Evolutionary conservation across 2,888 invertebrate genomes (phyloP).

Genomic region (Zonitis immaculata): DNA sequence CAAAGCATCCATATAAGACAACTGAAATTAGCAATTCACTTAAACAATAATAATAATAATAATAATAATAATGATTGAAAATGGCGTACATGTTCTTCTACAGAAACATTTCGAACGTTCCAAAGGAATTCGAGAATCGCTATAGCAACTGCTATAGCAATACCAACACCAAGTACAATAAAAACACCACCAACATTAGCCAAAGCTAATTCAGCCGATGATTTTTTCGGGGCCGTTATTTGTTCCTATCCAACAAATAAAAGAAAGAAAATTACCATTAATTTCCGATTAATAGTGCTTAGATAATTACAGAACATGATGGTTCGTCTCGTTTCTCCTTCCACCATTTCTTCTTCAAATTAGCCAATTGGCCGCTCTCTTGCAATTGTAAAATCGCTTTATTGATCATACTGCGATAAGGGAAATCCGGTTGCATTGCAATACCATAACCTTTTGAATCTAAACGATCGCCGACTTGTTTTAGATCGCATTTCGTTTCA

Average conservation of each 20-base stretch:
- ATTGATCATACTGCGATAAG: conserved; percentile 76
- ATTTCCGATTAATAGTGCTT: neutral
- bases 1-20: too few species aligned
- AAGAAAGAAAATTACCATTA: neutral
- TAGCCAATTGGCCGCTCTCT: conserved; percentile 76
- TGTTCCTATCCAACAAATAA: neutral
- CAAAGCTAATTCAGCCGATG: conserved; percentile 63
- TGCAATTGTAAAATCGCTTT: conserved; percentile 84
- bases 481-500: conserved; percentile 79
- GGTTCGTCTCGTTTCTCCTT: conserved; percentile 54
- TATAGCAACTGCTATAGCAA: conserved; percentile 64
- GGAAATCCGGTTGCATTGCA: conserved; percentile 78
- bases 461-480: conserved; percentile 72
- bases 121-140: conserved; percentile 80
- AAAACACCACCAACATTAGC: conserved; percentile 90
- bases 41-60: too few species aligned
- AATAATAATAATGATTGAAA: neutral
- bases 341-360: conserved; percentile 92
- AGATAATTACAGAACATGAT: conserved; percentile 30
- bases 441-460: conserved; percentile 91
- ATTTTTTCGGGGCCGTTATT: too few species aligned
- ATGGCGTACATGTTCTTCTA: conserved; percentile 67
- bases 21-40: too few species aligned
- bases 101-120: conserved; percentile 73
- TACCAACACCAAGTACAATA: conserved; percentile 72